These are phyloP conservation scores for Arrhamphus sclerolepis DNA, from an alignment of 2,797 vertebrate species.

Conservation along the genomic window DNA sequence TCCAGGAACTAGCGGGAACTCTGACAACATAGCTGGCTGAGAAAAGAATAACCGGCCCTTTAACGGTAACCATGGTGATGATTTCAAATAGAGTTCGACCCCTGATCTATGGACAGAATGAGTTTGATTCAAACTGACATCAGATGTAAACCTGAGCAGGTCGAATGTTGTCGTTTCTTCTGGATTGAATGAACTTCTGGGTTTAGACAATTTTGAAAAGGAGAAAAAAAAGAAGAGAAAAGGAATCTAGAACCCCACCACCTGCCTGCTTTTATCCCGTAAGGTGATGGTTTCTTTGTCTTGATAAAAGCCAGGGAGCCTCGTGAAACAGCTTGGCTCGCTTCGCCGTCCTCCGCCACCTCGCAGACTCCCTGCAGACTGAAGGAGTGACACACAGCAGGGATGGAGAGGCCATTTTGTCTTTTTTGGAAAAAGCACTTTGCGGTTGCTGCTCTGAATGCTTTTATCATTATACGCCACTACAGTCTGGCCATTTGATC, in stretches of 20 bases:
- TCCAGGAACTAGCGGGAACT: no score
- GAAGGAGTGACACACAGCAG: slow-evolving; percentile 47
- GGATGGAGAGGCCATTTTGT: slow-evolving; percentile 58
- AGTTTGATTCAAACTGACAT: slow-evolving; percentile 7
- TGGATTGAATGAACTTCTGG: neutral
- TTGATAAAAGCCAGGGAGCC: slow-evolving; percentile 40
- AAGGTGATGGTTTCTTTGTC: slow-evolving; percentile 23
- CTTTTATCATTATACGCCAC: slow-evolving; percentile 68
- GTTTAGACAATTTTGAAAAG: no score
- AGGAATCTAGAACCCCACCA: neutral
- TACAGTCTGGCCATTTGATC: slow-evolving; percentile 63
- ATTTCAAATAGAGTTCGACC: no score
- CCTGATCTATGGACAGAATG: no score
- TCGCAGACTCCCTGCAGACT: slow-evolving; percentile 34
- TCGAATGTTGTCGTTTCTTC: neutral
- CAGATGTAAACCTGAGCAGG: slow-evolving; percentile 12
- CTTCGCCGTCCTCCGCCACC: slow-evolving; percentile 1
- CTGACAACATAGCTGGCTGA: no score
- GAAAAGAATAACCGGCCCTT: no score
- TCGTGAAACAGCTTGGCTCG: slow-evolving; percentile 35
- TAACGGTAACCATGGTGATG: no score
- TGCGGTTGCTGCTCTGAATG: slow-evolving; percentile 59
- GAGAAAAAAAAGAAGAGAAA: no score
- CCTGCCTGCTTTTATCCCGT: slow-evolving; percentile 24
- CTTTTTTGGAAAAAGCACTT: slow-evolving; percentile 64